Base-by-base conservation (phyloP, 2,797 vertebrate species). In the Enteromius mattozi region DNA sequence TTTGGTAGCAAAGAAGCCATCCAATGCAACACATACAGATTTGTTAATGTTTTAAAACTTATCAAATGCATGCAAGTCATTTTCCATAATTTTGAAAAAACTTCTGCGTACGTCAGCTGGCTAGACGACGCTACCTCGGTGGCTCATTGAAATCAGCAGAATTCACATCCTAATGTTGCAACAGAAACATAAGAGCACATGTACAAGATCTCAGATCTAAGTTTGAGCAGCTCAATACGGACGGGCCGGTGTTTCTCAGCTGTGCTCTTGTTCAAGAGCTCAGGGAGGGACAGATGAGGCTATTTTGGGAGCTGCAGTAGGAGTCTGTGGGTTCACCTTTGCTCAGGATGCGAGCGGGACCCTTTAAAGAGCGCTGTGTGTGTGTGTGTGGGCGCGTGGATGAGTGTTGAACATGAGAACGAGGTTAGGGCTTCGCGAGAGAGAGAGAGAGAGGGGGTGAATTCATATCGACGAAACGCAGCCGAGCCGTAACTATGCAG, bases 301-400 rank as follows among this genome's bases (percentile, higher is more conserved):
- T 95, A 95, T 95, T 95, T 94, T 90, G 89, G 91, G 92, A 89
- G 83, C 84, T 79, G 83, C 87, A 71, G 94, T 94, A 91, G 94
- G 94, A 93, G 93, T 93, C 90, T 90, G 91, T 88, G 92, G 91
- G 94, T 93, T 91, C 93, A 94, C 93, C 94, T 93, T 92, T 92
- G 89, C 82, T 91, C 88, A 87, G 89, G 90, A 94, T 89, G 90
- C 92, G 92, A 93, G 89, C 86, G 89, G 89, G 90, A 90, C 71
- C 86, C 42, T 91, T 92, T 85, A 88, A 88, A 91, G 30, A 24
- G 63, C 84, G 85, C 40, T 80, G n/a, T 74, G 84, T 35, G 45
- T 47, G 45, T 80, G 59, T 88, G 80, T 88, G 86, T 81, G 70
- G 47, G 71, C 54, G 42, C 85, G 47, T 81, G 54, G 76, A 76